Evolutionary conservation across 2,888 invertebrate genomes (phyloP).

Genomic region (Creontiades dilutus): DNA sequence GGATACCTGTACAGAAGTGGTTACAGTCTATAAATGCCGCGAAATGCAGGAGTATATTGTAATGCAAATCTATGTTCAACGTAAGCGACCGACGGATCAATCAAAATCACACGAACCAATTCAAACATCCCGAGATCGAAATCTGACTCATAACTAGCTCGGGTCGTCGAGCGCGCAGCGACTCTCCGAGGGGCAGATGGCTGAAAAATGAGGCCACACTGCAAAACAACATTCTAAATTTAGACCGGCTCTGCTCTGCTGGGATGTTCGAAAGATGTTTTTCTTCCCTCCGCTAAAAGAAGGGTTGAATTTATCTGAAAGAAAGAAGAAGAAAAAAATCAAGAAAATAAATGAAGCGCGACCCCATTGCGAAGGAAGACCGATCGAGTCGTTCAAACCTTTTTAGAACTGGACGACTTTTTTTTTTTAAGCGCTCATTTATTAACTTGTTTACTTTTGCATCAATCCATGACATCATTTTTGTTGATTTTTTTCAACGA

Average conservation of each 20-base stretch:
- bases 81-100: too few relatives aligned
- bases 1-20: too few relatives aligned
- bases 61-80: too few relatives aligned
- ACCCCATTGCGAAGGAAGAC: conserved; percentile 36
- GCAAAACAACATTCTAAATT: conserved; percentile 39
- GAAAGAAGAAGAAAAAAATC: not conserved
- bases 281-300: conserved; percentile 24
- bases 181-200: conserved; percentile 8
- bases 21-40: too few relatives aligned
- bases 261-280: conserved; percentile 24
- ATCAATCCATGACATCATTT: not conserved
- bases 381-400: conserved; percentile 1
- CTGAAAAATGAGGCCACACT: conserved; percentile 23
- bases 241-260: not conserved
- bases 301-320: conserved; percentile 21
- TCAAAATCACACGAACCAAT: too few relatives aligned
- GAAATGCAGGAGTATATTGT: too few relatives aligned
- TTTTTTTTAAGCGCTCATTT: conserved; percentile 27
- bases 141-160: conserved; percentile 26
- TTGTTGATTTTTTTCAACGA: not conserved
- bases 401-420: conserved; percentile 33
- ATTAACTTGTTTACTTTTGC: conserved; percentile 14
- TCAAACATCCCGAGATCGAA: not conserved
- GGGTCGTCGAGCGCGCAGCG: not conserved
- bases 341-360: conserved; percentile 6